Percentiles rank a stretch among this genome's conserved stretches.
Evolutionary conservation across 2,113 vertebrate species (phyloP).

Genomic region (Albula glossodonta): DNA sequence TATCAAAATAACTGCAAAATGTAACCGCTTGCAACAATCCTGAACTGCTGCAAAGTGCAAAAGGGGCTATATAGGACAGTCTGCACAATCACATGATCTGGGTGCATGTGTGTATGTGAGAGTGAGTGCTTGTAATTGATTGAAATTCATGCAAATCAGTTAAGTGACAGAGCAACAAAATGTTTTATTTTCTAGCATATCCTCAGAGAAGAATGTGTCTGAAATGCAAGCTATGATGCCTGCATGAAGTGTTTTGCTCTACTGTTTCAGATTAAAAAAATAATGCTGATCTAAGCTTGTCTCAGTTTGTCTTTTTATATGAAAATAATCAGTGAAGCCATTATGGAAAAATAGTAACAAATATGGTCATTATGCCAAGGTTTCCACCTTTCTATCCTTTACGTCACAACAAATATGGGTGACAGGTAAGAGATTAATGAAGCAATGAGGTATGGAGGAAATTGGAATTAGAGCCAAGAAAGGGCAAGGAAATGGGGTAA

Average conservation of each 20-base stretch:
- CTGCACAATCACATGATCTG: neutral
- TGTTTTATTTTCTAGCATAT: neutral
- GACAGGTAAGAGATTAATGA: no score
- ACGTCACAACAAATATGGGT: no score
- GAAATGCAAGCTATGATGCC: neutral
- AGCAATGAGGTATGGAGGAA: no score
- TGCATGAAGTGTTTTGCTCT: neutral
- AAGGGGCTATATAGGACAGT: neutral
- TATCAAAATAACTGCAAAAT: conserved; percentile 4
- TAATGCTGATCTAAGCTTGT: neutral
- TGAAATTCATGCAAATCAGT: neutral
- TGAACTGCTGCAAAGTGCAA: neutral
- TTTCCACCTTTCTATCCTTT: no score
- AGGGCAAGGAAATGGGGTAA: no score
- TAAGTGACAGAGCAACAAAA: neutral
- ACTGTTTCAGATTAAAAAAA: neutral
- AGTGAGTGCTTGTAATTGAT: neutral
- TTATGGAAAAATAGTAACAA: no score
- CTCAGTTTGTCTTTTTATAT: no score
- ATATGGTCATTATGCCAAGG: no score
- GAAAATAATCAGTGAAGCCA: no score
- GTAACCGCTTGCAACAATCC: neutral
- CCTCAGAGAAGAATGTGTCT: neutral
- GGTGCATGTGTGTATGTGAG: neutral
- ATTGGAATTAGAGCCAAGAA: no score